phyloP scores from a whole-genome alignment of 2,888 invertebrate genomes.

The Teleogryllus oceanicus region DNA sequence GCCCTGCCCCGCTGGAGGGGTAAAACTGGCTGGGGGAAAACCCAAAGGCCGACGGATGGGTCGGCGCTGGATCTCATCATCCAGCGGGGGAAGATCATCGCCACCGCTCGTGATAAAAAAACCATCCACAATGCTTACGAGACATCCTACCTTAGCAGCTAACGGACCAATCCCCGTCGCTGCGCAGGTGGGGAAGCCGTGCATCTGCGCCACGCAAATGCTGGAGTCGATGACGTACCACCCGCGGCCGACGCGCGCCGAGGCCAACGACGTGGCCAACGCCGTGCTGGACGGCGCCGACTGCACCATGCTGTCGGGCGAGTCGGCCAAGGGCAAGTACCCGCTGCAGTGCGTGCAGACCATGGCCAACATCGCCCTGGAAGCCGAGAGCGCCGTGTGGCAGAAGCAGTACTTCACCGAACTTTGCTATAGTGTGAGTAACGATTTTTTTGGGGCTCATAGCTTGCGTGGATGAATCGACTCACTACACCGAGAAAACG shows the following conservation, averaged over 20 bases:
- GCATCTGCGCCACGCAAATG: constrained; percentile 65
- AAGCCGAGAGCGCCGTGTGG: constrained; percentile 59
- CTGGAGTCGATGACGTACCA: constrained; percentile 62
- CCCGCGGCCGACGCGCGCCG: constrained; percentile 60
- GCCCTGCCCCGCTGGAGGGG: too few relatives aligned
- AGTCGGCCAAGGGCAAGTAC: constrained; percentile 62
- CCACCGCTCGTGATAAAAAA: too few relatives aligned
- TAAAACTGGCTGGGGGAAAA: too few relatives aligned
- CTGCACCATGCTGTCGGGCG: constrained; percentile 63
- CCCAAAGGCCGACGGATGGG: too few relatives aligned
- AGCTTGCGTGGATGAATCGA: too few relatives aligned
- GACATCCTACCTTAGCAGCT: too few relatives aligned
- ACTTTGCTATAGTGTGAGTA: constrained; percentile 47
- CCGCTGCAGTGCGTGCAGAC: constrained; percentile 52
- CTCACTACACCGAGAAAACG: too few relatives aligned
- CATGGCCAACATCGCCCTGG: constrained; percentile 53
- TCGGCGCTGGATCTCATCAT: too few relatives aligned
- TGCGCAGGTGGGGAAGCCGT: constrained; percentile 60
- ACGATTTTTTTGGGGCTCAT: too few relatives aligned
- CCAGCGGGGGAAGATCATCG: too few relatives aligned
- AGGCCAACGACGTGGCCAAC: constrained; percentile 61
- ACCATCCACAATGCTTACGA: too few relatives aligned
- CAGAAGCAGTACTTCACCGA: constrained; percentile 63
- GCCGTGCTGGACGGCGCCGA: constrained; percentile 63
- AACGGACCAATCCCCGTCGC: too few relatives aligned